A percentile compares a stretch with the other conserved stretches of the same genome.
These are phyloP conservation scores for Clarias platycephalus DNA, from an alignment of 2,797 vertebrate species.

Conservation along the genomic window DNA sequence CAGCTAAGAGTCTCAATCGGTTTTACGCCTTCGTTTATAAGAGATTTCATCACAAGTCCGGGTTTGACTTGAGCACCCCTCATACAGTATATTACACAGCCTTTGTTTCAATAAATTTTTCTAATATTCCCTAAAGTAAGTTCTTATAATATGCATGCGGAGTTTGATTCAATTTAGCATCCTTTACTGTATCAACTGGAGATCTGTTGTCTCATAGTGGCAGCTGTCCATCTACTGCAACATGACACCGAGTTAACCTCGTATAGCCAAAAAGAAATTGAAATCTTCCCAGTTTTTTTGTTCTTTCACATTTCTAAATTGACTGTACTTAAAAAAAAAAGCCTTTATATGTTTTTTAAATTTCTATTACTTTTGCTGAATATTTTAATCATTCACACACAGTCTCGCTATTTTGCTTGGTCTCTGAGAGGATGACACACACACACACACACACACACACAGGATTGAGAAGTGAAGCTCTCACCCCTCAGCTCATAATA, in stretches of 20 bases:
- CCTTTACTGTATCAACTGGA: not conserved
- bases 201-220: not conserved
- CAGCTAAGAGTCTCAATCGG: too few relatives aligned
- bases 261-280: not conserved
- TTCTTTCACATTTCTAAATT: not conserved
- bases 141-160: not conserved
- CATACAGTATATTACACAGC: not conserved
- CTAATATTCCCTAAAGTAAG: not conserved
- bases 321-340: constrained; percentile 27
- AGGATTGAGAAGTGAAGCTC: constrained; percentile 36
- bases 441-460: constrained; percentile 23
- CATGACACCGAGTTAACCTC: constrained; percentile 5
- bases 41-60: too few relatives aligned
- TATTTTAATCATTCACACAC: constrained; percentile 50
- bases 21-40: too few relatives aligned
- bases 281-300: not conserved
- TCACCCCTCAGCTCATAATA: constrained; percentile 55
- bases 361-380: constrained; percentile 43
- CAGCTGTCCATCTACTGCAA: not conserved
- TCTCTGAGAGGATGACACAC: constrained; percentile 22
- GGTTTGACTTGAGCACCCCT: too few relatives aligned
- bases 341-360: constrained; percentile 25
- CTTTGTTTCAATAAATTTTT: not conserved
- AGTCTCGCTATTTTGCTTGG: constrained; percentile 43
- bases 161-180: not conserved